These are phyloP conservation scores for Boleophthalmus pectinirostris DNA, from an alignment of 2,113 vertebrate genomes.

Conservation along the genomic window DNA sequence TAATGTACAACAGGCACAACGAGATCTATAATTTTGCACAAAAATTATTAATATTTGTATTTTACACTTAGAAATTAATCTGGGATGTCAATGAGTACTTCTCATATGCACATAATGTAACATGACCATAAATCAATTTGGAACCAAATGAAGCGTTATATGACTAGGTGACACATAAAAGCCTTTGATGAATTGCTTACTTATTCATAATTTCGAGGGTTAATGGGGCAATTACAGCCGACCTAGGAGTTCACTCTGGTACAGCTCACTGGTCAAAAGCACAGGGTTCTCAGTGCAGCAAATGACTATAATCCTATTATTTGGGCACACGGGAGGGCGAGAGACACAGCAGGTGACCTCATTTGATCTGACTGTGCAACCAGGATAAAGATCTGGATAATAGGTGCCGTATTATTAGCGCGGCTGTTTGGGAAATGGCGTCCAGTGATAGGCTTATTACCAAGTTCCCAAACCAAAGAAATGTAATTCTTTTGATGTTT, in stretches of 20 bases:
- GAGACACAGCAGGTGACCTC: constrained; percentile 58
- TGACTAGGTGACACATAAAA: neutral
- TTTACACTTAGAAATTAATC: neutral
- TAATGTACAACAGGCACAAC: no score
- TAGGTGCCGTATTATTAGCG: constrained; percentile 50
- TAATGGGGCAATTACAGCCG: constrained; percentile 30
- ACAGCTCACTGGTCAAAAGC: constrained; percentile 35
- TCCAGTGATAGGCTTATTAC: constrained; percentile 47
- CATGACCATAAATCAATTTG: neutral
- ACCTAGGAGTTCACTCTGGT: constrained; percentile 3
- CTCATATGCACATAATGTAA: neutral
- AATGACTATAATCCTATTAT: constrained; percentile 58
- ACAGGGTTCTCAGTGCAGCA: constrained; percentile 22
- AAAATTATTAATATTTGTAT: neutral
- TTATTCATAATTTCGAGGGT: constrained; percentile 21
- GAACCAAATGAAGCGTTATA: neutral
- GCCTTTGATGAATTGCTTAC: constrained; percentile 7
- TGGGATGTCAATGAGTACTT: neutral
- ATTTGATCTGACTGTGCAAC: constrained; percentile 62
- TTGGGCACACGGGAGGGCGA: constrained; percentile 37
- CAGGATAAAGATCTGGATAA: constrained; percentile 60
- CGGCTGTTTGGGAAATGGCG: constrained; percentile 44
- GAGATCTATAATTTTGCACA: no score
- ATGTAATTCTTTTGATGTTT: constrained; percentile 27
- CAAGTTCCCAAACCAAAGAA: constrained; percentile 42